Evolutionary conservation across 2,888 invertebrate species (phyloP).

Genomic region (Drosophila siamana): DNA sequence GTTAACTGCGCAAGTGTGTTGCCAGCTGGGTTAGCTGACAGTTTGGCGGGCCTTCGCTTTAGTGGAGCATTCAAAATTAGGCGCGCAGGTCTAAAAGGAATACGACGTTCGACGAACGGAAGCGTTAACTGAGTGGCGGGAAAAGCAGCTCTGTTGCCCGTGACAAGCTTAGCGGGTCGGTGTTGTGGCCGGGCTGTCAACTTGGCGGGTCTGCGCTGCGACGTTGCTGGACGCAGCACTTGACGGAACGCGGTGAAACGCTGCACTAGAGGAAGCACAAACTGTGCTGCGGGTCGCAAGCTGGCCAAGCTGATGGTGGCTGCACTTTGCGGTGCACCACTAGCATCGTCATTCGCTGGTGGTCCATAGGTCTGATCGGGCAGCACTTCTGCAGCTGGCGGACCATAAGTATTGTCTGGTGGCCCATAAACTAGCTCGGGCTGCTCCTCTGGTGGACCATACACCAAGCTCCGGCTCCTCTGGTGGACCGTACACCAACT

Average conservation of each 20-base stretch:
- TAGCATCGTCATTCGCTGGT: slow-evolving; percentile 36
- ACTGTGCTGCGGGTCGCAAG: slow-evolving; percentile 66
- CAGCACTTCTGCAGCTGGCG: slow-evolving; percentile 41
- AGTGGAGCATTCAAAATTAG: slow-evolving; percentile 61
- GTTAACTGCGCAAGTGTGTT: slow-evolving; percentile 49
- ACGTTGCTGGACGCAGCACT: slow-evolving; percentile 42
- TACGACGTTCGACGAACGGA: slow-evolving; percentile 67
- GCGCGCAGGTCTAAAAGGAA: slow-evolving; percentile 59
- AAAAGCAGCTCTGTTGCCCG: slow-evolving; percentile 41
- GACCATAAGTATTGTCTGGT: slow-evolving; percentile 49
- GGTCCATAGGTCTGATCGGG: slow-evolving; percentile 51
- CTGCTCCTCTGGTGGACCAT: slow-evolving; percentile 69
- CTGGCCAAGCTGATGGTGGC: slow-evolving; percentile 63
- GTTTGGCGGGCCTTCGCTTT: slow-evolving; percentile 37
- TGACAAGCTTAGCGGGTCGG: slow-evolving; percentile 53
- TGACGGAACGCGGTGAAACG: slow-evolving; percentile 74
- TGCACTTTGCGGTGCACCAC: slow-evolving; percentile 54
- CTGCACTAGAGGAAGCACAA: slow-evolving; percentile 70
- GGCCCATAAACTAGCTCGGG: slow-evolving; percentile 52
- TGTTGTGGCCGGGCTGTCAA: slow-evolving; percentile 51
- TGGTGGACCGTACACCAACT: slow-evolving; percentile 65
- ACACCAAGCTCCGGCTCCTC: slow-evolving; percentile 37
- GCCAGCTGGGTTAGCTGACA: slow-evolving; percentile 15
- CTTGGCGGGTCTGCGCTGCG: slow-evolving; percentile 63
- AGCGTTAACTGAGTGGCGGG: slow-evolving; percentile 55